Conservation (phyloP, 2,888 invertebrate genomes). For the Hartigia nigra region DNA sequence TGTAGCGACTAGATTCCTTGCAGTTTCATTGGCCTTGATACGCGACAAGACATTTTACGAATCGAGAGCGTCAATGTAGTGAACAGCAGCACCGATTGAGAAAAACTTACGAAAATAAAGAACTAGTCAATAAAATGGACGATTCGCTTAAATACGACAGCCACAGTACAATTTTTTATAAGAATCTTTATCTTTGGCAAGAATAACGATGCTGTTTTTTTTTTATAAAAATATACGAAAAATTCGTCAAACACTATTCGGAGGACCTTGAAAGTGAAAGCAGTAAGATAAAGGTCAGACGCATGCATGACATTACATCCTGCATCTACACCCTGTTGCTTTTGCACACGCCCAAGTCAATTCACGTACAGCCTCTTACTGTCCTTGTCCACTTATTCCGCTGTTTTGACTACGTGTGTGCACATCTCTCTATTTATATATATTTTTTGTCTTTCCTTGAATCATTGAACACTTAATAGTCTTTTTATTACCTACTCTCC, state of each 20-base stretch:
- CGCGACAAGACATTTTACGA: neutral
- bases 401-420: neutral
- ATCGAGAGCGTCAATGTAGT: neutral
- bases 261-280: neutral
- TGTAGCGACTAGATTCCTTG: neutral
- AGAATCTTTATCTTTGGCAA: neutral
- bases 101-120: neutral
- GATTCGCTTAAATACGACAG: neutral
- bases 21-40: neutral
- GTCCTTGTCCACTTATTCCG: neutral
- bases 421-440: no score
- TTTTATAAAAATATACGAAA: neutral
- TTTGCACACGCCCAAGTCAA: neutral
- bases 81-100: neutral
- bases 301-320: neutral
- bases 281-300: neutral
- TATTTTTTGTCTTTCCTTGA: neutral
- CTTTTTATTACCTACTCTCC: neutral
- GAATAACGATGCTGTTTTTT: no score
- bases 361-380: no score
- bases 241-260: neutral
- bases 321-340: neutral
- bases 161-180: no score
- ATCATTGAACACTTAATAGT: neutral
- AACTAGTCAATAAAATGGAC: neutral